Percentiles rank a stretch among this genome's conserved stretches.
phyloP scores from a whole-genome alignment of 2,797 vertebrate genomes.

The Lagocephalus sceleratus region DNA sequence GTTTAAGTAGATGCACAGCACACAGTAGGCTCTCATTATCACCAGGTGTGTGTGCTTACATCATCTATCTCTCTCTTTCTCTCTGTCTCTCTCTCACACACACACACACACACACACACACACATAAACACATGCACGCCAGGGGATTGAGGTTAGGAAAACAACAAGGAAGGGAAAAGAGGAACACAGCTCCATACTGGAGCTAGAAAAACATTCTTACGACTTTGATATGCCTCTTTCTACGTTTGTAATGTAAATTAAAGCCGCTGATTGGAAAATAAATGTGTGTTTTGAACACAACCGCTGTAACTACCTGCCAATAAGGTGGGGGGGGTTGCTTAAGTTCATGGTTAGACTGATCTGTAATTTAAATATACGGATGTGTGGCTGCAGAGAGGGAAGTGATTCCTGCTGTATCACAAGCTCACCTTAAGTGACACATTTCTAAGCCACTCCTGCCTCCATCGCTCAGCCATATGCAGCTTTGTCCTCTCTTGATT shows the following conservation, averaged over 20 bases:
- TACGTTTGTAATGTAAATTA: too few relatives aligned
- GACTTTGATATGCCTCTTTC: too few relatives aligned
- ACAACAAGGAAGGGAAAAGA: too few relatives aligned
- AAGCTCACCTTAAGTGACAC: not conserved
- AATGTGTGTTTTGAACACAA: not conserved
- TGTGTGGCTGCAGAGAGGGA: not conserved
- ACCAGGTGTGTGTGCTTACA: not conserved
- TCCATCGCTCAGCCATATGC: conserved; percentile 14
- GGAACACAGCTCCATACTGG: too few relatives aligned
- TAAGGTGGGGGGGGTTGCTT: too few relatives aligned
- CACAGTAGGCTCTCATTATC: too few relatives aligned
- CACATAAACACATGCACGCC: too few relatives aligned
- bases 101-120: too few relatives aligned
- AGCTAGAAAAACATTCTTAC: too few relatives aligned
- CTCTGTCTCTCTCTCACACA: not conserved
- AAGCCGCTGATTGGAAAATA: not conserved
- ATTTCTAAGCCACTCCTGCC: not conserved
- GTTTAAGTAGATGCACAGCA: too few relatives aligned
- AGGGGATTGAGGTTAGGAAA: too few relatives aligned
- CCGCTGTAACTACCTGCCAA: too few relatives aligned
- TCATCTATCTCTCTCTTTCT: not conserved
- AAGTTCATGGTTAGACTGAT: not conserved
- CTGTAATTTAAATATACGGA: not conserved
- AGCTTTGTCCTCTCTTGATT: conserved; percentile 20
- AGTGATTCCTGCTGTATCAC: not conserved